phyloP scores from a whole-genome alignment of 2,888 invertebrate genomes.

The Hyppa rectilinea region DNA sequence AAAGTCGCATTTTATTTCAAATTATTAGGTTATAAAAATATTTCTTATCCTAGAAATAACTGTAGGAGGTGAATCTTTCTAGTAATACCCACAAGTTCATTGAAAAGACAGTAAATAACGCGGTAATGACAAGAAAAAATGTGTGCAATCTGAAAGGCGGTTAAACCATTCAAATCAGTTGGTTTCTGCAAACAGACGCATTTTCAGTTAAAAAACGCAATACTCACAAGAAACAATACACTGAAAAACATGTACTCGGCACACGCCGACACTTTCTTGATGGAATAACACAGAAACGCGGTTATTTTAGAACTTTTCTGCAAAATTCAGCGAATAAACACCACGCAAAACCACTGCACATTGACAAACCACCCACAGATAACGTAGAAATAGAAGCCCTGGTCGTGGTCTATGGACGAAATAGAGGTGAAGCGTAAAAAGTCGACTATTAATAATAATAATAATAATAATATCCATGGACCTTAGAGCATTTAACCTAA shows the following conservation, averaged over 20 bases:
- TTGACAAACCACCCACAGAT: slow-evolving; percentile 48
- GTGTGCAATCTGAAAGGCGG: slow-evolving; percentile 48
- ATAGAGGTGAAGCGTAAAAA: not conserved
- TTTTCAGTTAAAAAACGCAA: slow-evolving; percentile 28
- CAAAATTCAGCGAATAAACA: slow-evolving; percentile 54
- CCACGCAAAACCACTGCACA: slow-evolving; percentile 56
- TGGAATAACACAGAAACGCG: slow-evolving; percentile 22
- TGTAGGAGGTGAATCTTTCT: not conserved
- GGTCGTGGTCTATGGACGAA: not conserved
- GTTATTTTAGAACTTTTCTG: slow-evolving; percentile 46
- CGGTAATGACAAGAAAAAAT: slow-evolving; percentile 20
- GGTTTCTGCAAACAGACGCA: slow-evolving; percentile 49
- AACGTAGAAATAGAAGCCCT: too few species aligned
- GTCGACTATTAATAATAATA: too few species aligned
- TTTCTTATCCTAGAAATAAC: not conserved
- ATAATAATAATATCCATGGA: too few species aligned
- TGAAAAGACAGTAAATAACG: slow-evolving; percentile 2
- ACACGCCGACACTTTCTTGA: slow-evolving; percentile 41
- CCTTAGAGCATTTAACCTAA: too few species aligned
- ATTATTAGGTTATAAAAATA: slow-evolving; percentile 36
- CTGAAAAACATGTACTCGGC: slow-evolving; percentile 31
- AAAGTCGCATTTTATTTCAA: not conserved
- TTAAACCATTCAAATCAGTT: slow-evolving; percentile 56
- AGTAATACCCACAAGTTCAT: not conserved
- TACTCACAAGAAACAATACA: slow-evolving; percentile 53